These are phyloP conservation scores for Drosophila anomalata DNA, from an alignment of 2,888 invertebrate species.

Conservation along the genomic window DNA sequence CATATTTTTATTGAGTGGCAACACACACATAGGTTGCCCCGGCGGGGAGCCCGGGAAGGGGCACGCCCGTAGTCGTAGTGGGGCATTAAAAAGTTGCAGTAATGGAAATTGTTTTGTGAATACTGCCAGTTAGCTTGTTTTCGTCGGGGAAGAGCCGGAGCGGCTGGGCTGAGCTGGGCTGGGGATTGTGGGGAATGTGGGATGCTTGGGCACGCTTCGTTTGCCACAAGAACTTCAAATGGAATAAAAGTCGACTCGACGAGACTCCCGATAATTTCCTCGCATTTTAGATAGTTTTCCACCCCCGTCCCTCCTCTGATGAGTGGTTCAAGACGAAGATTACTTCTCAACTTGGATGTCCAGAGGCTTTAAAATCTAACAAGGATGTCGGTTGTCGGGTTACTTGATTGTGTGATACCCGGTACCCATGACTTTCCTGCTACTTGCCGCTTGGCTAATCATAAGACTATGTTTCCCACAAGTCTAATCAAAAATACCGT, in stretches of 20 bases:
- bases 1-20: conserved; percentile 77
- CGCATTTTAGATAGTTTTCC: conserved; percentile 20
- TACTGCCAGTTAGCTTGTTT: conserved; percentile 46
- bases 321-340: not conserved
- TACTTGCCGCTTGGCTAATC: not conserved
- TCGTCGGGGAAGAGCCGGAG: not conserved
- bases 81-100: conserved; percentile 66
- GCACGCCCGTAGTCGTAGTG: conserved; percentile 36
- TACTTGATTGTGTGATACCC: not conserved
- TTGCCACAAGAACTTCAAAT: conserved; percentile 62
- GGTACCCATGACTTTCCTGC: not conserved
- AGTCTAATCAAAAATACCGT: not conserved
- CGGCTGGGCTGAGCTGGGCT: conserved; percentile 2
- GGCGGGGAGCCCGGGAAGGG: not conserved
- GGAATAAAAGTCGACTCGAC: conserved; percentile 51
- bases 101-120: conserved; percentile 74
- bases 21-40: conserved; percentile 46
- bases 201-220: conserved; percentile 64
- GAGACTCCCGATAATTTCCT: conserved; percentile 44
- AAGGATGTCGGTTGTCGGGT: not conserved
- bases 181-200: conserved; percentile 51
- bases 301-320: not conserved
- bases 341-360: not conserved
- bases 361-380: not conserved
- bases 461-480: not conserved